Evolutionary conservation across 2,888 invertebrate genomes (phyloP), one percentile per base, ranked within the genome.

Genomic region (Aspidiotus rigidus): DNA sequence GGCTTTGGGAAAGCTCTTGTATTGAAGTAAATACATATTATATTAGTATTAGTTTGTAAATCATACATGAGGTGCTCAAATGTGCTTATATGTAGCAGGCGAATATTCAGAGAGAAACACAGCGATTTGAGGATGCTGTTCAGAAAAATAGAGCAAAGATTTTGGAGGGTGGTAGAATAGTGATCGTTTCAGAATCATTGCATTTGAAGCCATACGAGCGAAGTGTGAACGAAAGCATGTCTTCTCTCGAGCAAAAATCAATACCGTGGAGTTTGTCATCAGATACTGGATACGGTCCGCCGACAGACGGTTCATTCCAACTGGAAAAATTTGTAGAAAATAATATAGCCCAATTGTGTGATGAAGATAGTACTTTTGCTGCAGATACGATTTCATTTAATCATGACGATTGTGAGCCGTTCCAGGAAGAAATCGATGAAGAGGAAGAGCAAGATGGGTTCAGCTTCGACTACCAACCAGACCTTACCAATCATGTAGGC

Each of bases 381-480:
- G 28, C 28, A 28, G 28, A 28, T 3, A 28, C 28, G 28, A 28
- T 28, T 28, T 5, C 28, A 28, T 28, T 28, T 28, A 28, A 28
- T 28, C 28, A 28, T 28, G 28, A 28, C 28, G 28, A 5, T 28
- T 28, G 28, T 28, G 28, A 28, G 28, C 28, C 28, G 28, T 28
- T 28, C 41, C 9, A 2, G 15, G 62, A 62, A 13, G 44, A 62
- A 9, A n/a, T 10, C 1, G 42, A 17, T 3, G 49, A 41, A n/a
- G 53, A 28, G 10, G 28, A 63, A 7, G 17, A 39, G 15, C 42
- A 40, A 17, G 64, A 70, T 59, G 56, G 54, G 40, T 75, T 93
- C 72, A 91, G 90, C 77, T 94, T 93, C 76, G 93, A 94, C 77
- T 82, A 84, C 73, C 93, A 95, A 75, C 93, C 93, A 0, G 82